Percentiles rank a stretch among this genome's conserved stretches.
Conservation (phyloP, 2,888 invertebrate species). For the Eupithecia dodoneata region DNA sequence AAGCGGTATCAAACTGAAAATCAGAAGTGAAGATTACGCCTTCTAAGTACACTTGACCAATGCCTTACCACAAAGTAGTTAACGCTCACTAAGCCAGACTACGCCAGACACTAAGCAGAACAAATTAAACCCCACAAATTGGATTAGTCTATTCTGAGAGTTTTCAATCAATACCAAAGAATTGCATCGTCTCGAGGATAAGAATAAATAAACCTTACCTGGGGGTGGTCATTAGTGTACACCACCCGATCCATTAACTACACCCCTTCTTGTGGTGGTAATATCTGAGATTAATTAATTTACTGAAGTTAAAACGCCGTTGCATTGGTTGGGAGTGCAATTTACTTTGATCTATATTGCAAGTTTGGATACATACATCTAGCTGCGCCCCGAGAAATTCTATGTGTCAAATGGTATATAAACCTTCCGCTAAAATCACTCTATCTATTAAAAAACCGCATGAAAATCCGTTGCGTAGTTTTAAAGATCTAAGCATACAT, state of each 20-base stretch:
- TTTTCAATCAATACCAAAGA: conserved; percentile 31
- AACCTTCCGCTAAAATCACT: too few relatives aligned
- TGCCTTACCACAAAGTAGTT: background rate
- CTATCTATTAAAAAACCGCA: too few relatives aligned
- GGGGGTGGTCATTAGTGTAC: conserved; percentile 31
- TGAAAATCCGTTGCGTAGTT: too few relatives aligned
- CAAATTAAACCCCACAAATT: conserved; percentile 21
- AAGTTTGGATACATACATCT: too few relatives aligned
- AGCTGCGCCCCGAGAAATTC: too few relatives aligned
- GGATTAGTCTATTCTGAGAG: conserved; percentile 26
- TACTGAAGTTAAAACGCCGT: background rate
- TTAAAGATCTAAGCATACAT: too few relatives aligned
- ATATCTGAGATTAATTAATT: background rate
- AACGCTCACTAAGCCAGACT: background rate
- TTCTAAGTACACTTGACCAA: background rate
- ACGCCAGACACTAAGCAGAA: background rate
- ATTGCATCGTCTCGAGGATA: conserved; percentile 26
- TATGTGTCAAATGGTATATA: too few relatives aligned
- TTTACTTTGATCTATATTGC: background rate
- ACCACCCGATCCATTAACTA: background rate
- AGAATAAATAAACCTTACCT: conserved; percentile 31
- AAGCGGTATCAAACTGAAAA: too few relatives aligned
- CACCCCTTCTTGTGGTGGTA: background rate
- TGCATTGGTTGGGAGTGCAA: background rate
- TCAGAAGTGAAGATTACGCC: background rate